A percentile compares a stretch with the other conserved stretches of the same genome.
These are phyloP conservation scores for Chionodraco myersi DNA, from an alignment of 2,113 vertebrate genomes.

Conservation along the genomic window DNA sequence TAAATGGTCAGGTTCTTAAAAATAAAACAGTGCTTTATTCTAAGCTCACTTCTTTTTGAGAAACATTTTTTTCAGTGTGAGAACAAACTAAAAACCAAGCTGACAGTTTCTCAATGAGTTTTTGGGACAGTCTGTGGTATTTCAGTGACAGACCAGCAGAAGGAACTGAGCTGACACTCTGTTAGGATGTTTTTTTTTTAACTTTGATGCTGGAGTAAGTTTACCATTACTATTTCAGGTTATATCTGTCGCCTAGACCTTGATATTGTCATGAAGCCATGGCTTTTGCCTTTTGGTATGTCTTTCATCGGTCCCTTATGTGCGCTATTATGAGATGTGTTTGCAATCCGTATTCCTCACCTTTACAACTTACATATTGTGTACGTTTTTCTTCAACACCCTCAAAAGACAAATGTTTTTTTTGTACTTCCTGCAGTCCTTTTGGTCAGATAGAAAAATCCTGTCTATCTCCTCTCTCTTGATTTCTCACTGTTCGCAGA, in stretches of 20 bases:
- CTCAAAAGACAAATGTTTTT: conserved; percentile 11
- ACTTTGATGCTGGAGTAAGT: conserved; percentile 3
- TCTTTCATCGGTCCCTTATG: background rate
- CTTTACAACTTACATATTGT: background rate
- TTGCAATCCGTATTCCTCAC: conserved; percentile 15
- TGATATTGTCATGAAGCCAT: background rate
- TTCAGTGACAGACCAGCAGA: conserved; percentile 9
- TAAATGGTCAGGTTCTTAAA: background rate
- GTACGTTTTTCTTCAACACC: background rate
- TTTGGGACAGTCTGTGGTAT: background rate
- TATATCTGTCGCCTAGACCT: conserved; percentile 1
- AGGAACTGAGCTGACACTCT: conserved; percentile 11
- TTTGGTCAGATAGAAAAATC: too few species aligned
- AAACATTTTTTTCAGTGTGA: background rate
- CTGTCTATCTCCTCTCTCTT: too few species aligned
- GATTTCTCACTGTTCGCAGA: background rate
- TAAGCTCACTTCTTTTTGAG: background rate
- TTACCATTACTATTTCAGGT: conserved; percentile 16
- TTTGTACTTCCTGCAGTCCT: background rate
- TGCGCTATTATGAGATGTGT: conserved; percentile 22
- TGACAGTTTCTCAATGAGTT: conserved; percentile 22
- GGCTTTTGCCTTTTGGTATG: background rate
- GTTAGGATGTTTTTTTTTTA: background rate
- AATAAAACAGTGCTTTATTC: background rate
- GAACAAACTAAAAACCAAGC: conserved; percentile 5